Percentiles rank a stretch among this genome's conserved stretches.
Evolutionary conservation across 2,888 invertebrate species (phyloP).

Genomic region (Dione vanillae): DNA sequence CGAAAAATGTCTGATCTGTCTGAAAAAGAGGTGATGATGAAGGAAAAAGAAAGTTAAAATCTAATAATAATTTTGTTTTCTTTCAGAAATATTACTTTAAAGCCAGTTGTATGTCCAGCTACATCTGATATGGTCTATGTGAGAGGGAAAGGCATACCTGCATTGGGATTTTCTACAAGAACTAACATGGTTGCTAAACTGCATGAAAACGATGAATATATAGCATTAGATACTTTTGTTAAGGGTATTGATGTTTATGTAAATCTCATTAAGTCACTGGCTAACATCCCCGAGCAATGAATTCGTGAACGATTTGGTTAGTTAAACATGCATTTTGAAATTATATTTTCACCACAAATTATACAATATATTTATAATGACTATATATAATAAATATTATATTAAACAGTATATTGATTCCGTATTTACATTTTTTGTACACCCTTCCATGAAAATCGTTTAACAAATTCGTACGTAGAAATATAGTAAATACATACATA

Average conservation of each 20-base stretch:
- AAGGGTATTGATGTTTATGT: conserved; percentile 63
- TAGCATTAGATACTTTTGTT: conserved; percentile 60
- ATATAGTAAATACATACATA: no score
- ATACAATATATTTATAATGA: no score
- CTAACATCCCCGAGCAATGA: conserved; percentile 45
- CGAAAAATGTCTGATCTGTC: no score
- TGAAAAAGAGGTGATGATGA: no score
- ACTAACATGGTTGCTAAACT: conserved; percentile 51
- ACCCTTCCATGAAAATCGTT: no score
- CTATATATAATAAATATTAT: no score
- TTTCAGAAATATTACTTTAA: conserved; percentile 59
- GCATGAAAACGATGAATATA: conserved; percentile 63
- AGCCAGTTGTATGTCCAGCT: conserved; percentile 60
- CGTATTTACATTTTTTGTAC: no score
- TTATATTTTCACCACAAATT: no score
- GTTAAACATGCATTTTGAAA: no score
- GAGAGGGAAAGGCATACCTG: conserved; percentile 62
- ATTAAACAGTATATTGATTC: no score
- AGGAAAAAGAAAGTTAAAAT: background rate
- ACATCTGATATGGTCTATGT: conserved; percentile 63
- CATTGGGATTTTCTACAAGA: conserved; percentile 65
- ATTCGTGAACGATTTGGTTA: no score
- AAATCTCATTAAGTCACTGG: conserved; percentile 51
- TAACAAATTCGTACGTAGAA: no score
- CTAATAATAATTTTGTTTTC: conserved; percentile 32